Evolutionary conservation across 2,113 vertebrate species (phyloP).

Genomic region (Agelaius tricolor): DNA sequence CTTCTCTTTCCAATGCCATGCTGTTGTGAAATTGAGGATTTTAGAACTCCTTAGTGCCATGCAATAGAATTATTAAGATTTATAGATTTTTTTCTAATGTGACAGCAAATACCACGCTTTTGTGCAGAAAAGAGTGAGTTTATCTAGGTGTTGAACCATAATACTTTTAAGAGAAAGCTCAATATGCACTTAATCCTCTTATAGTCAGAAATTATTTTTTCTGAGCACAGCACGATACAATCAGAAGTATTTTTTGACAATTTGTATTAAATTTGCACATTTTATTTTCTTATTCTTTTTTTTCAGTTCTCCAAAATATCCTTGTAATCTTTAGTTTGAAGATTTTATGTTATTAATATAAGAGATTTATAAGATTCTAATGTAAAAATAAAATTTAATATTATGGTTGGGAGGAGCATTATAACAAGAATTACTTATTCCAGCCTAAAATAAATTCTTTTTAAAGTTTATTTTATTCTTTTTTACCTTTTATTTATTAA

Average conservation of each 20-base stretch:
- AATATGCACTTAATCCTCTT: neutral
- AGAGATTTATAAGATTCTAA: neutral
- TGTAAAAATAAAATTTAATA: neutral
- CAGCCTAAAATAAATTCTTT: neutral
- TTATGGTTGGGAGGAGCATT: fast-evolving
- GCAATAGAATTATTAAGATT: neutral
- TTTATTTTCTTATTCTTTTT: neutral
- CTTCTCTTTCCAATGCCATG: neutral
- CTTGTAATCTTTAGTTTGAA: neutral
- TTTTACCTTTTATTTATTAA: neutral
- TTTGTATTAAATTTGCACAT: neutral
- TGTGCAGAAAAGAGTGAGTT: neutral
- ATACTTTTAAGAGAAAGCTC: neutral
- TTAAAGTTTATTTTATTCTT: neutral
- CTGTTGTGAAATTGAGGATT: neutral
- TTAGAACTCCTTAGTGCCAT: neutral
- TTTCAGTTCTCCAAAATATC: neutral
- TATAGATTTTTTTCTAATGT: neutral
- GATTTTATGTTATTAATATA: neutral
- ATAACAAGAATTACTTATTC: neutral
- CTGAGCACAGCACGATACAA: neutral
- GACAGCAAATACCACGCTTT: neutral
- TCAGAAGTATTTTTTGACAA: neutral
- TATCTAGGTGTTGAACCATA: neutral
- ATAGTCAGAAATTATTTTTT: neutral